A percentile compares a stretch with the other conserved stretches of the same genome.
Conservation (phyloP, 2,113 vertebrate genomes). For the Odocoileus hemionus region DNA sequence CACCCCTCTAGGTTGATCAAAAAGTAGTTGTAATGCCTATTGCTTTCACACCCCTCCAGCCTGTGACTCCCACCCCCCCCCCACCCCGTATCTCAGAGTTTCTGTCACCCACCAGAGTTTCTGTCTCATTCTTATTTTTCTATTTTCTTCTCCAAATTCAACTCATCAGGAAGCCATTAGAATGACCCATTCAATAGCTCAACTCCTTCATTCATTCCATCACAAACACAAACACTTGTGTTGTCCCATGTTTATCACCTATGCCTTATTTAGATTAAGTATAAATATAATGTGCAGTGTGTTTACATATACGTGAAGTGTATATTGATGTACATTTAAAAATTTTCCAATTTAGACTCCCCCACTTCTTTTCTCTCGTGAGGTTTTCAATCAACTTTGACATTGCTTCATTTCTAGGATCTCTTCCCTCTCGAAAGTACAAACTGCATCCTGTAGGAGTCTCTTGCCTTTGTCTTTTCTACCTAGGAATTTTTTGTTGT, state of each 20-base stretch:
- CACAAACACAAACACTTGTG: not conserved
- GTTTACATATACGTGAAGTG: too few species aligned
- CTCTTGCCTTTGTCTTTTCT: not conserved
- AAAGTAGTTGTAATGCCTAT: not conserved
- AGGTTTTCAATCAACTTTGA: too few species aligned
- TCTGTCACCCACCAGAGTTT: not conserved
- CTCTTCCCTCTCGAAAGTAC: not conserved
- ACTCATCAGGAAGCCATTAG: not conserved
- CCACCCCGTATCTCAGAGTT: not conserved
- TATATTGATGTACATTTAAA: not conserved
- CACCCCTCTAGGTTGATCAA: too few species aligned
- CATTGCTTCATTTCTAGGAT: not conserved
- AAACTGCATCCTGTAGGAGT: fast-evolving
- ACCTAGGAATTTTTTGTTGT: too few species aligned
- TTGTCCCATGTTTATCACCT: not conserved
- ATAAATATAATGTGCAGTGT: not conserved
- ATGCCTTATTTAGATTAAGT: not conserved
- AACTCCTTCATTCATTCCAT: not conserved
- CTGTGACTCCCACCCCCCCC: not conserved
- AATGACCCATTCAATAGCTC: not conserved
- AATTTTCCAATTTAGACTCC: not conserved
- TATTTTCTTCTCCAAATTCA: not conserved
- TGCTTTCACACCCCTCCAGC: not conserved
- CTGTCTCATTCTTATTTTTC: not conserved
- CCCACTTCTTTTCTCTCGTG: not conserved